Evolutionary conservation across 2,797 vertebrate genomes (phyloP), one percentile per base, ranked within the genome.

Genomic region (Pagetopsis macropterus): DNA sequence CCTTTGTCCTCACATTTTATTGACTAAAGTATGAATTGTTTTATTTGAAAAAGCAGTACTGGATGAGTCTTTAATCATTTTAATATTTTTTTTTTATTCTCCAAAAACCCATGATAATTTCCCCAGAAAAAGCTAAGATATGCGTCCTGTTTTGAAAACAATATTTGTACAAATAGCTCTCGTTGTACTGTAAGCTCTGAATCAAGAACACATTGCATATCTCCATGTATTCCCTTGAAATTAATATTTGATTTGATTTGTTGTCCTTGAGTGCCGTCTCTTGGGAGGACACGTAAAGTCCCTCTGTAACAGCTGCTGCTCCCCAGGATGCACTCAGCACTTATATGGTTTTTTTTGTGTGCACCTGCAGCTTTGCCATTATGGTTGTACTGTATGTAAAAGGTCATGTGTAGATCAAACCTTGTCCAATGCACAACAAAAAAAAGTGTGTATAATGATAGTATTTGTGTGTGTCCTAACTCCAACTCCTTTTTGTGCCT

Each of bases 161-260:
- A 27, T 27, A 27, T 27, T 27, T 37, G 7, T 56, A 17, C 17
- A n/a, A 3, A 33, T 15, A 45, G 3, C 27, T 21, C 31, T 37
- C 4, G 2, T 27, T 37, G 37, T 12, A 13, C 12, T 40, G 9
- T 40, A 59, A 23, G 9, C 15, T 60, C 70, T 70, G 58, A 51
- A 46, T 27, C 37, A 46, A 23, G 5, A 11, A 3, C 13, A 41
- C 44, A n/a, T 49, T 56, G 11, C 4, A 0, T 2, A 58, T 78
- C 56, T 60, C 49, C 19, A 13, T 65, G 31, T 21, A 33, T 49
- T 15, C 5, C 51, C 68, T 56, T 51, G 3, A 46, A 37, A 73
- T 86, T 2, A 73, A 83, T 88, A 75, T 81, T 87, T 85, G 12
- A 88, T 19, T 19, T 19, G 19, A 19, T 19, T 19, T 19, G 19